Conservation (phyloP, 2,113 vertebrate genomes). For the Prunella himalayana region DNA sequence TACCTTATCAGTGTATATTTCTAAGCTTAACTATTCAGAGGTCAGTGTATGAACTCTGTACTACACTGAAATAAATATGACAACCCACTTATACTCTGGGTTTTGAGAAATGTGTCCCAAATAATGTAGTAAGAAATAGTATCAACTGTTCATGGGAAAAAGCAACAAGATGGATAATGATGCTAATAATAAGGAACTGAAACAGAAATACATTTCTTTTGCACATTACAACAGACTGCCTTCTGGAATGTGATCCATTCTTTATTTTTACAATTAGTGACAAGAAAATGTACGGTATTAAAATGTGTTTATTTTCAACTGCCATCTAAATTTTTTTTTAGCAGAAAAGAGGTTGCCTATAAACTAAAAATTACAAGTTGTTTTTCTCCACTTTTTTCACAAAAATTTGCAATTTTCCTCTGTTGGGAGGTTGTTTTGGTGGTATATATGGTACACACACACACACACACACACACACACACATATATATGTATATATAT, state of each 20-base stretch:
- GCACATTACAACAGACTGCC: not conserved
- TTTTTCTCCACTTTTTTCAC: not conserved
- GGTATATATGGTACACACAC: too few species aligned
- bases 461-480: too few species aligned
- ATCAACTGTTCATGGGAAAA: not conserved
- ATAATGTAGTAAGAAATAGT: not conserved
- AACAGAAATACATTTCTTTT: not conserved
- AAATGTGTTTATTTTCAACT: not conserved
- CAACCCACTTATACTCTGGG: not conserved
- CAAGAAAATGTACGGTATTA: not conserved
- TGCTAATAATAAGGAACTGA: not conserved
- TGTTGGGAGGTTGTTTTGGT: not conserved
- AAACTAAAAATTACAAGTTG: not conserved
- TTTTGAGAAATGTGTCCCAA: not conserved
- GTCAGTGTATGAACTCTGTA: not conserved
- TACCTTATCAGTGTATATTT: not conserved
- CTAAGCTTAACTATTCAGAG: not conserved
- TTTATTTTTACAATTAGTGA: not conserved
- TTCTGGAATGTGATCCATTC: not conserved
- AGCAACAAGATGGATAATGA: not conserved
- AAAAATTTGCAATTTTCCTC: not conserved
- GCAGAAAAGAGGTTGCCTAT: not conserved
- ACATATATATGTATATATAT: not conserved
- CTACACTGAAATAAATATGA: not conserved
- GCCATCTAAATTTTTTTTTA: not conserved